Percentiles rank a stretch among this genome's conserved stretches.
Conservation (phyloP, 37 sponge, comb jelly and placozoan genomes). For the Geodia barretti region DNA sequence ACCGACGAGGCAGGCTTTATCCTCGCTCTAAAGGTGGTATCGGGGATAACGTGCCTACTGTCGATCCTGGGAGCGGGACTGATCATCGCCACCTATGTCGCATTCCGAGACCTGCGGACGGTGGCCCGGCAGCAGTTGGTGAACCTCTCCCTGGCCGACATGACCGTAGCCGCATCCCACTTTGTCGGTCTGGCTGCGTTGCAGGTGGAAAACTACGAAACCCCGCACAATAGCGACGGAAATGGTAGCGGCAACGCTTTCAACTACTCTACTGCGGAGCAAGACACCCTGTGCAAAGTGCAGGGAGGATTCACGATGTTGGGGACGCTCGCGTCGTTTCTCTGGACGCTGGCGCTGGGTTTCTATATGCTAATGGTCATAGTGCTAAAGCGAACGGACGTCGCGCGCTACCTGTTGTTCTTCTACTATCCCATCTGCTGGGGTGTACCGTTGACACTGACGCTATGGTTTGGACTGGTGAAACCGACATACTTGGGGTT, state of each 20-base stretch:
- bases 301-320: slow-evolving; percentile 48
- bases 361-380: slow-evolving; percentile 63
- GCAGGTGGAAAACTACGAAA: not conserved
- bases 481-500: slow-evolving; percentile 20
- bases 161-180: slow-evolving; percentile 48
- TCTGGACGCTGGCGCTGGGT: slow-evolving; percentile 69
- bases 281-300: slow-evolving; percentile 16
- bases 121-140: slow-evolving; percentile 51
- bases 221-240: not conserved
- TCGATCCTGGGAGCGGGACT: slow-evolving; percentile 62
- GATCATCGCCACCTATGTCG: slow-evolving; percentile 63
- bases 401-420: slow-evolving; percentile 4
- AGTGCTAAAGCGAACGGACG: slow-evolving; percentile 13
- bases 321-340: slow-evolving; percentile 29
- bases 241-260: not conserved
- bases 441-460: slow-evolving; percentile 36
- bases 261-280: not conserved
- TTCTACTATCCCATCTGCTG: slow-evolving; percentile 47
- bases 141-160: slow-evolving; percentile 71
- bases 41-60: slow-evolving; percentile 32
- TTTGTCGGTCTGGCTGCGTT: slow-evolving; percentile 40
- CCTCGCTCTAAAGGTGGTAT: not conserved
- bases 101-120: slow-evolving; percentile 58
- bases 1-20: not conserved
- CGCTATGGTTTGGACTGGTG: slow-evolving; percentile 11